phyloP scores from a whole-genome alignment of 1,140 invertebrate genomes.

The Galleria mellonella region DNA sequence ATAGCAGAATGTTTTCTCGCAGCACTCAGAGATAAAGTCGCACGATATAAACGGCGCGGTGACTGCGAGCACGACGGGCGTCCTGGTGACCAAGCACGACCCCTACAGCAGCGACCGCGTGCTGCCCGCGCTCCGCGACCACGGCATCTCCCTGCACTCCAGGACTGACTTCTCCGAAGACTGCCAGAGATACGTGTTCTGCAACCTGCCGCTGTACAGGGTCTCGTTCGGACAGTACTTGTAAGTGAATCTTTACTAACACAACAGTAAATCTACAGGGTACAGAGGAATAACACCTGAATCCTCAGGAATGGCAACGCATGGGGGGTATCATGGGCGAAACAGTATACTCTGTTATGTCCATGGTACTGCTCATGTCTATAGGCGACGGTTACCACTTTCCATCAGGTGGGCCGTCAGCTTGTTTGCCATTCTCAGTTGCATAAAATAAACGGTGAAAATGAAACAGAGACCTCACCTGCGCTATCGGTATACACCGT shows the following conservation, averaged over 20 bases:
- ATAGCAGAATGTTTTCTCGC: constrained; percentile 8
- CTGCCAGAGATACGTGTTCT: constrained; percentile 31
- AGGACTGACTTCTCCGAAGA: constrained; percentile 15
- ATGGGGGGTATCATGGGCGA: no score
- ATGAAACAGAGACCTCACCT: no score
- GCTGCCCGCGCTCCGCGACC: constrained; percentile 10
- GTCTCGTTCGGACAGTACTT: constrained; percentile 23
- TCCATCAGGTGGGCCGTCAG: no score
- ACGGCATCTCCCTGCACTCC: background rate
- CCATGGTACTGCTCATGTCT: no score
- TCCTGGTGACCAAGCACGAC: constrained; percentile 37
- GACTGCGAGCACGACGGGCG: constrained; percentile 19
- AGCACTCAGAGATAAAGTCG: constrained; percentile 46
- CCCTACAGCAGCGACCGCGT: constrained; percentile 20
- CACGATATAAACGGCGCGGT: constrained; percentile 15
- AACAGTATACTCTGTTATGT: no score
- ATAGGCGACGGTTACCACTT: no score
- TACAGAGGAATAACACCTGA: background rate
- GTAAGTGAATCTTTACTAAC: constrained; percentile 39
- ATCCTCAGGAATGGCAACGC: background rate
- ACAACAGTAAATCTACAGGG: no score
- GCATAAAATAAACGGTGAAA: no score
- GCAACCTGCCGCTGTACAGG: constrained; percentile 44
- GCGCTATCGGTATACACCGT: no score
- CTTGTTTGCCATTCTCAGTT: no score